A percentile compares a stretch with the other conserved stretches of the same genome.
Conservation (phyloP, 2,797 vertebrate genomes). For the Peromyscus melanophrys region DNA sequence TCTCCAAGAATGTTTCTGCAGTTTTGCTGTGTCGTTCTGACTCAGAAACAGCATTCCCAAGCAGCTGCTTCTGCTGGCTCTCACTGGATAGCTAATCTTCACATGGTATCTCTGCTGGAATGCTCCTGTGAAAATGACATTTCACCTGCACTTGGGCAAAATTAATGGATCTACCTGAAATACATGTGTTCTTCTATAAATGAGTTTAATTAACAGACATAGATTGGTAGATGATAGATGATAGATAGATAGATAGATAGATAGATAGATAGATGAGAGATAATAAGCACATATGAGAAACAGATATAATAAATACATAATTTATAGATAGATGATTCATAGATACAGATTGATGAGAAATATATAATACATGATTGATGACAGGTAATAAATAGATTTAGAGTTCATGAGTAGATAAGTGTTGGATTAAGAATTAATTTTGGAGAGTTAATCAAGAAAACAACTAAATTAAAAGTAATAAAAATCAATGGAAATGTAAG, state of each 20-base stretch:
- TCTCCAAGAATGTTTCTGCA: background rate
- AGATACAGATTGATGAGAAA: background rate
- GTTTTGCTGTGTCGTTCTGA: background rate
- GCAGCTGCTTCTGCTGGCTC: background rate
- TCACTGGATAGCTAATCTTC: background rate
- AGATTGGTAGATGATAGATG: background rate
- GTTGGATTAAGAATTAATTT: background rate
- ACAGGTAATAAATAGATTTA: background rate
- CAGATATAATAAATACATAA: background rate
- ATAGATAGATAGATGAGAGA: background rate
- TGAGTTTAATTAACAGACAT: background rate
- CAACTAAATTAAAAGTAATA: background rate
- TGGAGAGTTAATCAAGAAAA: conserved; percentile 29
- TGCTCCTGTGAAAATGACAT: background rate
- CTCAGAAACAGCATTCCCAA: background rate
- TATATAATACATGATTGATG: background rate
- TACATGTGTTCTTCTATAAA: background rate
- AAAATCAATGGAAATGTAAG: background rate
- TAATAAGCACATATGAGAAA: background rate
- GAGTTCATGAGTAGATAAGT: background rate
- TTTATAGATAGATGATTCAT: background rate
- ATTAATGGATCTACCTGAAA: background rate
- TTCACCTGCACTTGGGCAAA: background rate
- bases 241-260: background rate
- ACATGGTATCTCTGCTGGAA: background rate